phyloP scores from a whole-genome alignment of 2,113 vertebrate genomes.

The Baryphthengus martii region DNA sequence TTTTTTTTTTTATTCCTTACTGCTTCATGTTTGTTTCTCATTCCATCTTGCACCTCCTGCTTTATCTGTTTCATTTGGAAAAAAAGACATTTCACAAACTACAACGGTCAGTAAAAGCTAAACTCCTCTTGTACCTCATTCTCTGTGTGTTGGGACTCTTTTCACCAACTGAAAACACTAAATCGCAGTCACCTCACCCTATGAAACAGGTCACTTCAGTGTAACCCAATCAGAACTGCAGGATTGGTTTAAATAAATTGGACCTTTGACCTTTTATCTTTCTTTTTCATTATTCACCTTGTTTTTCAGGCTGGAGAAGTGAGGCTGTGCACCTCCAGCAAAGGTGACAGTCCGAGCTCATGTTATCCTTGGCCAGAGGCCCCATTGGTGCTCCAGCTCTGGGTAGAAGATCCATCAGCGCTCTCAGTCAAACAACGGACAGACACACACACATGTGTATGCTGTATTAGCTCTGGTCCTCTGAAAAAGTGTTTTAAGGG shows the following conservation, averaged over 20 bases:
- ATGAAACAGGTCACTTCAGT: rapidly evolving
- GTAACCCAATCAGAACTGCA: not conserved
- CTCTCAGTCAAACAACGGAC: not conserved
- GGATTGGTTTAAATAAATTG: not conserved
- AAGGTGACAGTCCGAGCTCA: not conserved
- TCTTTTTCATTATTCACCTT: not conserved
- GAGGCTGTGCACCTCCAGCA: too few species aligned
- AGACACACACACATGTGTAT: rapidly evolving
- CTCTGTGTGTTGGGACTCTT: not conserved
- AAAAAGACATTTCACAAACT: not conserved
- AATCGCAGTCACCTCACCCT: not conserved
- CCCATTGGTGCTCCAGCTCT: not conserved
- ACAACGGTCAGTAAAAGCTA: not conserved
- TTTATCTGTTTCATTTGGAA: not conserved
- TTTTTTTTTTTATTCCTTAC: not conserved
- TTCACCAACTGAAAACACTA: not conserved
- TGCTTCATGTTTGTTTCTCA: not conserved
- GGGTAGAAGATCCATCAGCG: not conserved
- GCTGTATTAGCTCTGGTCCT: not conserved
- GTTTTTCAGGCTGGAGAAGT: not conserved
- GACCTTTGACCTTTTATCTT: not conserved
- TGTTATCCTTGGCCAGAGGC: not conserved
- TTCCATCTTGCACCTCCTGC: not conserved
- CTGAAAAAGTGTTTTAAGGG: not conserved
- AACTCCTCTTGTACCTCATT: not conserved